phyloP scores from a whole-genome alignment of 2,113 vertebrate species.

The Cynoglossus semilaevis region DNA sequence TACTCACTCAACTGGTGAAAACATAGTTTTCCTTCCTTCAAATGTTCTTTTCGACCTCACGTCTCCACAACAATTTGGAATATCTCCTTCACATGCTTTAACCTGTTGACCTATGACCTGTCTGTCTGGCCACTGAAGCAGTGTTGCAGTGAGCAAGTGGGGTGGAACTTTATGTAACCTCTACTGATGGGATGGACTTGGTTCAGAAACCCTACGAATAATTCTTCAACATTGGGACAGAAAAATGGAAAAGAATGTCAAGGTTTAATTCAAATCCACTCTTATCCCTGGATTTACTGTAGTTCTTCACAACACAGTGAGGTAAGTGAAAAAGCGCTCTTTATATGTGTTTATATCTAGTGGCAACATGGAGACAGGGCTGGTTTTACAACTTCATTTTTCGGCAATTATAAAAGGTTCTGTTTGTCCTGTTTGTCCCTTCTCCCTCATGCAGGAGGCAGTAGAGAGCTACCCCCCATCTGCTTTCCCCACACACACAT shows the following conservation, averaged over 20 bases:
- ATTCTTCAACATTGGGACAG: background rate
- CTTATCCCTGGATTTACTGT: slow-evolving; percentile 11
- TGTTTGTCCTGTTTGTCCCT: too few species aligned
- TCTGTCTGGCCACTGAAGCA: slow-evolving; percentile 85
- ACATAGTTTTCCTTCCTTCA: too few species aligned
- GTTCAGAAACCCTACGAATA: slow-evolving; percentile 77
- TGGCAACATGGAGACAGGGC: background rate
- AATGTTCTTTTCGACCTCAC: too few species aligned
- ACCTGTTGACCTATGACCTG: slow-evolving; percentile 56
- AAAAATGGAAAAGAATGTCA: background rate
- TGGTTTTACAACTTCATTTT: too few species aligned
- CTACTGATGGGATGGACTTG: slow-evolving; percentile 91
- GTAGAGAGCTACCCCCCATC: too few species aligned
- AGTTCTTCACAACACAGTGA: slow-evolving; percentile 32
- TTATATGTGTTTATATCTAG: background rate
- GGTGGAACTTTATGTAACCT: slow-evolving; percentile 80
- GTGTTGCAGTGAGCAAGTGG: slow-evolving; percentile 80
- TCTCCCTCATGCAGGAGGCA: too few species aligned
- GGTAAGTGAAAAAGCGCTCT: slow-evolving; percentile 57
- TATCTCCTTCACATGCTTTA: slow-evolving; percentile 6
- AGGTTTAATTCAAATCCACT: background rate
- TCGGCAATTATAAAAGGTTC: too few species aligned
- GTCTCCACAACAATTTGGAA: too few species aligned
- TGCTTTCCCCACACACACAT: too few species aligned
- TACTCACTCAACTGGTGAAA: too few species aligned